Evolutionary conservation across 2,113 vertebrate genomes (phyloP), one percentile per base, ranked within the genome.

Genomic region (Brevimyrus niger): DNA sequence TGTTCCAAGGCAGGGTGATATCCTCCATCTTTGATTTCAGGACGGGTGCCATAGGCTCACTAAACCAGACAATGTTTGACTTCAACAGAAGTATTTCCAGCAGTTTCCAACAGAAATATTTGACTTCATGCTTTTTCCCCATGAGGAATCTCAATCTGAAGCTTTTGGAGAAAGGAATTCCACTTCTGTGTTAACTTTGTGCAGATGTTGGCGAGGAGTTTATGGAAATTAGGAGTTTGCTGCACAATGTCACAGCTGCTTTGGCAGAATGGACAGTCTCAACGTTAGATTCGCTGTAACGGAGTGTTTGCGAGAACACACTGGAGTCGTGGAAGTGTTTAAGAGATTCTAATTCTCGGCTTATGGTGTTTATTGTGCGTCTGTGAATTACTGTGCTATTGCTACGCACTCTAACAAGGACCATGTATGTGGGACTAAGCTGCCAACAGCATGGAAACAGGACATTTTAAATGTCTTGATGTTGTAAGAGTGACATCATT

Each of bases 61-160:
- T 35, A 95, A 96, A 94, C 92, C 92, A 95, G 90, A 80, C 44
- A 87, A 91, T 91, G 90, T 94, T 93, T 91, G 93, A 94, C 89
- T 93, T 93, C 88, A 47, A 42, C 73, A 80, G 73, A 42, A 80
- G 35, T 80, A 84, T 84, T 47, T 47, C 82, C 82, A 89, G 83
- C 89, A 94, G 95, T 95, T 96, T 96, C 94, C 94, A 95, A 93
- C 76, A 94, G 94, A 97, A 97, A 97, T 93, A 94, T 94, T 95
- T 91, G 94, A 89, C 92, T 94, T 93, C 90, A 92, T 87, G 76
- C 90, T 92, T 87, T 93, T 92, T n/a, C n/a, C 92, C 94, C 92
- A 91, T 47, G 92, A 94, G 94, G 95, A 0, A 0, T 76, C 80
- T 89, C 65, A 93, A 93, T 93, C 93, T 84, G 87, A 94, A 93